Conservation (phyloP, 2,797 vertebrate genomes). For the Gorsachius magnificus region DNA sequence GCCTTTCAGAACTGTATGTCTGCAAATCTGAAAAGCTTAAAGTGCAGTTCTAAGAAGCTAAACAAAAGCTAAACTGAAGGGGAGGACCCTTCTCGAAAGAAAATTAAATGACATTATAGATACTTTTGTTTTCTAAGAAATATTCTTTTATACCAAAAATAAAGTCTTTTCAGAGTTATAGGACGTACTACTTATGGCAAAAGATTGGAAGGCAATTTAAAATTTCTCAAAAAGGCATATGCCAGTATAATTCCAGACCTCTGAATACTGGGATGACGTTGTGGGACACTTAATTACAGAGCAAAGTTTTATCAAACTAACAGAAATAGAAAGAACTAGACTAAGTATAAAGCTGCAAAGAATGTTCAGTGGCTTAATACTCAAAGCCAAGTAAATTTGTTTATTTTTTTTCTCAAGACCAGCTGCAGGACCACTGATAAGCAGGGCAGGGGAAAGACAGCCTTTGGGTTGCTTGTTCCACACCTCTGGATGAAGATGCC, state of each 20-base stretch:
- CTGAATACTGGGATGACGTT: neutral
- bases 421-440: conserved; percentile 62
- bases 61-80: conserved; percentile 29
- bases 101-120: conserved; percentile 11
- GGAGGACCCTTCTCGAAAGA: conserved; percentile 10
- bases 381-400: neutral
- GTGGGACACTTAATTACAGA: neutral
- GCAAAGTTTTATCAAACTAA: neutral
- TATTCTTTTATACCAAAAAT: neutral
- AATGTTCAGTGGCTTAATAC: conserved; percentile 7
- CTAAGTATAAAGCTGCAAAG: conserved; percentile 11
- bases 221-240: neutral
- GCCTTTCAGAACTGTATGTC: neutral
- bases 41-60: neutral
- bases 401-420: neutral
- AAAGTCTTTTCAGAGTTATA: neutral
- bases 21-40: neutral
- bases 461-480: neutral
- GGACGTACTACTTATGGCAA: neutral
- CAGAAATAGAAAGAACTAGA: neutral
- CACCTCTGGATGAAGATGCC: conserved; percentile 4
- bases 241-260: neutral
- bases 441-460: neutral
- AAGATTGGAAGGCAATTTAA: neutral
- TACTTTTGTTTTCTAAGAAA: conserved; percentile 32